Evolutionary conservation across 1,140 invertebrate species (phyloP), one percentile per base, ranked within the genome.

Genomic region (Formica selysi): DNA sequence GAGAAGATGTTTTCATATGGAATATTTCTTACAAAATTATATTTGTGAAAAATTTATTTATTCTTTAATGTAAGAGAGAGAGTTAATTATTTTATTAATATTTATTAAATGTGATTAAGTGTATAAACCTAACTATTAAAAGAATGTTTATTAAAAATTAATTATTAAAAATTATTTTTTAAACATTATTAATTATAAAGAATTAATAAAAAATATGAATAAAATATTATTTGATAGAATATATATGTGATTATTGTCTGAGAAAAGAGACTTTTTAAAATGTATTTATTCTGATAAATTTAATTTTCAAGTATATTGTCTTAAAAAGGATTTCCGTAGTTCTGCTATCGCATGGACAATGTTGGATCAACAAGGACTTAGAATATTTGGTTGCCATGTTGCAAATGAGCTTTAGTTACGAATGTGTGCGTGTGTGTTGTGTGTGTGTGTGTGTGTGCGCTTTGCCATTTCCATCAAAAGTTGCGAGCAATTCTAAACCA

Each of bases 401-500:
- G 2, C 32, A 70, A 59, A 80, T 70, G 13, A 70, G 51, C 48
- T 80, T 80, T 16, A 59, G 22, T 59, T 70, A 70, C 22, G 48
- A 70, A 59, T 80, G 16, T 4, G 32, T 3, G 32, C 1, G 32
- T 32, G 32, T 32, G 32, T 32, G 3, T 32, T 32, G 32, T 32
- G 32, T 32, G 32, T 32, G 32, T 32, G 32, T 32, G 32, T 32
- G 3, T 32, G 3, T 32, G 32, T 32, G 32, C 32, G 36, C 51
- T 70, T 57, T 59, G 51, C 32, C 64, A 59, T 22, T 80, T 80
- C 44, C 6, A 70, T 80, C 48, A 57, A 41, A 80, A 80, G 65
- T 59, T 59, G 10, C 36, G 16, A 13, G 16, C n/a, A 54, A 70
- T 22, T 80, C 48, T 80, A n/a, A 22, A 80, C 2, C 16, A n/a